These are phyloP conservation scores for Melanerpes formicivorus DNA, from an alignment of 2,113 vertebrate species.

Conservation along the genomic window DNA sequence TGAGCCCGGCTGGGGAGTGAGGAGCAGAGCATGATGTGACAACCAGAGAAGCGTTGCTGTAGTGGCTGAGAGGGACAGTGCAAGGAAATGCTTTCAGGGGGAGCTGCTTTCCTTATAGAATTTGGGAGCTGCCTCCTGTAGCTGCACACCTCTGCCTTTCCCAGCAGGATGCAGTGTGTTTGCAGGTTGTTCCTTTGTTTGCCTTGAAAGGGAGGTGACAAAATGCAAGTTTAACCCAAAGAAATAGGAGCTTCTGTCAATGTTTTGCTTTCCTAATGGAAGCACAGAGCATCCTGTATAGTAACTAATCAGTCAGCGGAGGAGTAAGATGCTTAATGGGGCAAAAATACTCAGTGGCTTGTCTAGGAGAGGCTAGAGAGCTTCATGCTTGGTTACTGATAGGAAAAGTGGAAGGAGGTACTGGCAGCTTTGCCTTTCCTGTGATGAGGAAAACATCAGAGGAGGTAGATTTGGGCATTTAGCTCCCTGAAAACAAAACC, in stretches of 20 bases:
- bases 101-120: background rate
- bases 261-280: background rate
- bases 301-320: conserved; percentile 6
- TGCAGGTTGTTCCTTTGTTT: background rate
- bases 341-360: background rate
- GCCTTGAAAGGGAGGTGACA: background rate
- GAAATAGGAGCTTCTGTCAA: background rate
- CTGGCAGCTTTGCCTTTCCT: background rate
- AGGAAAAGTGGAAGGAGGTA: background rate
- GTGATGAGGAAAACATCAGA: background rate
- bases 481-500: background rate
- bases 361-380: background rate
- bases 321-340: background rate
- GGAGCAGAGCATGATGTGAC: background rate
- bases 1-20: background rate
- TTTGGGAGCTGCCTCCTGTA: background rate
- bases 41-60: background rate
- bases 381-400: background rate
- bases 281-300: background rate
- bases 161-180: background rate
- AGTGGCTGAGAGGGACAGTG: accelerated
- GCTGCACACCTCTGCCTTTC: background rate
- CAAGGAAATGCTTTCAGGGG: background rate
- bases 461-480: background rate
- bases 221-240: background rate